Base-by-base conservation (phyloP, 2,888 invertebrate species). In the Orthosia gracilis region DNA sequence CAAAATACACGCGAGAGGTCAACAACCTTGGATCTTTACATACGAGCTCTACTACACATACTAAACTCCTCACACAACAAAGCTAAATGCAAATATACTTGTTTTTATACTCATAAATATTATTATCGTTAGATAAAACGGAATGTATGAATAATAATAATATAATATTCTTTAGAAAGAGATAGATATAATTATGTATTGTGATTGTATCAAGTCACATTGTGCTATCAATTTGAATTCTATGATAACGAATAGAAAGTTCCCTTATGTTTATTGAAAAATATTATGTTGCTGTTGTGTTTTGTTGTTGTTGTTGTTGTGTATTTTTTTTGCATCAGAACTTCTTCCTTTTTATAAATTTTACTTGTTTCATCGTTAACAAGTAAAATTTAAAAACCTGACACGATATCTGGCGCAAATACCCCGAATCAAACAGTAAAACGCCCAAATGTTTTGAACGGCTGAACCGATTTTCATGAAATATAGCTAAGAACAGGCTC, bases 1-100 rank as follows among this genome's bases (percentile, higher is more conserved):
- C 69, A 76, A 80, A 73, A 82, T 86, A 90, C 90, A 87, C 87
- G 88, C 86, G 73, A 73, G 86, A 83, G 92, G 89, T 92, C 91
- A 90, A 85, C 73, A 89, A 89, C 91, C 91, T 87, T 84, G 87
- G 70, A 82, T 79, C 78, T 79, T 83, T 88, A 85, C 85, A 85
- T 86, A 87, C 85, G 58, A 71, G 67, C 69, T 73, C 63, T 3
- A 55, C 45, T 65, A 69, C 69, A 85, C 72, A 68, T 76, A 80
- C 40, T 18, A 75, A 40, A 67, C 62, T 83, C 76, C 66, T 74
- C 58, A 71, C 62, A 76, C 15, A 72, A 83, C 69, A 73, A 78
- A 69, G 63, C 52, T 54, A 75, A 69, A 84, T 84, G 86, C 76
- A 62, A 82, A 83, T 80, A 82, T 65, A 82, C 84, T 66, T 77